These are phyloP conservation scores for Cryptotermes secundus DNA, from an alignment of 1,140 invertebrate genomes.

Conservation along the genomic window DNA sequence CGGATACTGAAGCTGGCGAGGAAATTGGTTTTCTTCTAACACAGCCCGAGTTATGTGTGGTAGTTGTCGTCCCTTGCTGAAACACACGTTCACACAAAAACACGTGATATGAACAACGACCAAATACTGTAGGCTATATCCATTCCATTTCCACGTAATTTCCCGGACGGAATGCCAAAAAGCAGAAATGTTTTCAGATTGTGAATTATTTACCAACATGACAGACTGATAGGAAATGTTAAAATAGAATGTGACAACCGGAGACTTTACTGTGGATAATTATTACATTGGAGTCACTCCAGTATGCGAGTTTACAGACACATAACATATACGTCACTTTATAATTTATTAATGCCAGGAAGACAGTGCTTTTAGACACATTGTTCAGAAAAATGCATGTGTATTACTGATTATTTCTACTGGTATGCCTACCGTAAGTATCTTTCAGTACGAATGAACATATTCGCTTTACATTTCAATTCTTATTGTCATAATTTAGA, in stretches of 20 bases:
- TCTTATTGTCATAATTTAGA: too few species aligned
- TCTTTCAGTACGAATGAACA: too few species aligned
- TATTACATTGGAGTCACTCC: not conserved
- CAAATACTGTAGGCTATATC: not conserved
- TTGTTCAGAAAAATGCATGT: not conserved
- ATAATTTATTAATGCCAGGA: not conserved
- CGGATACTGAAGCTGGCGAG: not conserved
- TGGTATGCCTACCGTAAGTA: too few species aligned
- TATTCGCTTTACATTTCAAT: too few species aligned
- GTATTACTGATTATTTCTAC: too few species aligned
- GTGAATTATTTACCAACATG: conserved; percentile 5
- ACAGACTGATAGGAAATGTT: not conserved
- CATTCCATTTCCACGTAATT: conserved; percentile 2
- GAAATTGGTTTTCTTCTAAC: not conserved
- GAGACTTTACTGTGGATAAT: not conserved
- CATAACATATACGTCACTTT: not conserved
- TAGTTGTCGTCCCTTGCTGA: not conserved
- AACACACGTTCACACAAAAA: not conserved
- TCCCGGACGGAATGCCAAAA: not conserved
- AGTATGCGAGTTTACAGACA: not conserved
- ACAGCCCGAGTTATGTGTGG: not conserved
- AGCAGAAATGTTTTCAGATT: not conserved
- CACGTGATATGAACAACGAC: not conserved
- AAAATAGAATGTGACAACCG: not conserved
- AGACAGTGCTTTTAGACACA: not conserved